These are phyloP conservation scores for Erythrolamprus reginae DNA, from an alignment of 2,113 vertebrate genomes.

Conservation along the genomic window DNA sequence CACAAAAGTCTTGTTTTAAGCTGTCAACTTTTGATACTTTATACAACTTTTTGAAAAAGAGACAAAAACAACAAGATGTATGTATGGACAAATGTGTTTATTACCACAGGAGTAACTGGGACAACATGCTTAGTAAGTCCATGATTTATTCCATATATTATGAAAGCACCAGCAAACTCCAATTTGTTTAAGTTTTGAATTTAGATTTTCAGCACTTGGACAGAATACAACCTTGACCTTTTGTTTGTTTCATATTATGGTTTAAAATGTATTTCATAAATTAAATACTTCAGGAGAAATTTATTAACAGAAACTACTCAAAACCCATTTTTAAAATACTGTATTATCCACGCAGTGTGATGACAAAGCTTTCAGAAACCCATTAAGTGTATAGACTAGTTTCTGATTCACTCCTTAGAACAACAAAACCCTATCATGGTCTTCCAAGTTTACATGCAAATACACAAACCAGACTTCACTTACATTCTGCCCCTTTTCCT, in stretches of 20 bases:
- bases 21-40: not conserved
- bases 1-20: not conserved
- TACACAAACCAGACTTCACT: not conserved
- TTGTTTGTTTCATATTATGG: not conserved
- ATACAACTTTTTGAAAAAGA: conserved; percentile 2
- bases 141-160: not conserved
- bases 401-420: not conserved
- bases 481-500: not conserved
- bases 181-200: conserved; percentile 6
- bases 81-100: not conserved
- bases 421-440: not conserved
- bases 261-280: not conserved
- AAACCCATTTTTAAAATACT: too few species aligned
- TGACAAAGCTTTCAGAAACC: not conserved
- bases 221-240: not conserved
- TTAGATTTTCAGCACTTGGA: conserved; percentile 18
- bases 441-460: conserved; percentile 31
- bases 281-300: not conserved
- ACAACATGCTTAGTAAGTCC: not conserved
- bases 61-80: not conserved
- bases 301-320: not conserved
- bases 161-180: not conserved
- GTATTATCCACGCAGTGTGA: not conserved
- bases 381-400: not conserved
- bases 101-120: not conserved